Conservation (phyloP, 2,888 invertebrate genomes). For the Euzetes globulus region DNA sequence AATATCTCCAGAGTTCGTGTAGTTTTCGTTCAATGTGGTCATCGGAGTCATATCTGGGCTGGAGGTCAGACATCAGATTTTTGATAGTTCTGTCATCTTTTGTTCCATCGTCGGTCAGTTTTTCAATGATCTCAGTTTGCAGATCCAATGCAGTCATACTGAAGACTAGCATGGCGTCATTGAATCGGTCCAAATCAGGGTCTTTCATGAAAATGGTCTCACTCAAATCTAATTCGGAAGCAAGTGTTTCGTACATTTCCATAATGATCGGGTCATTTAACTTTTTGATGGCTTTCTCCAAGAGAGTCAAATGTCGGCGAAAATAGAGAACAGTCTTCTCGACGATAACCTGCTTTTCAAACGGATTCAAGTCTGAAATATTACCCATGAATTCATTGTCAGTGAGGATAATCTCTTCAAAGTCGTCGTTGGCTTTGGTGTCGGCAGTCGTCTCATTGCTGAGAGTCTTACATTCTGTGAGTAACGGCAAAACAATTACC, state of each 20-base stretch:
- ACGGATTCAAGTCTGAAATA: background rate
- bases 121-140: background rate
- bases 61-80: background rate
- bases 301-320: background rate
- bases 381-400: constrained; percentile 1
- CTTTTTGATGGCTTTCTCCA: background rate
- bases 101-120: background rate
- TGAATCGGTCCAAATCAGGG: background rate
- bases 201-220: background rate
- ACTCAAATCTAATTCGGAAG: background rate
- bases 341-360: background rate
- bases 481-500: background rate
- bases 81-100: background rate
- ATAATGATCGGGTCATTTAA: background rate
- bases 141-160: background rate
- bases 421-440: background rate
- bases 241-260: background rate
- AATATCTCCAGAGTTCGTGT: background rate
- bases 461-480: background rate
- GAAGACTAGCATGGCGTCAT: background rate
- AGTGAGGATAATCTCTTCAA: background rate
- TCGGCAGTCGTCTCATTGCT: background rate
- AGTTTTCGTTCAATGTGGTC: background rate
- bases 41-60: background rate
- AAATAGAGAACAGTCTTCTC: background rate